Base-by-base conservation (phyloP, 2,113 vertebrate genomes). In the Paracanthobrama guichenoti region DNA sequence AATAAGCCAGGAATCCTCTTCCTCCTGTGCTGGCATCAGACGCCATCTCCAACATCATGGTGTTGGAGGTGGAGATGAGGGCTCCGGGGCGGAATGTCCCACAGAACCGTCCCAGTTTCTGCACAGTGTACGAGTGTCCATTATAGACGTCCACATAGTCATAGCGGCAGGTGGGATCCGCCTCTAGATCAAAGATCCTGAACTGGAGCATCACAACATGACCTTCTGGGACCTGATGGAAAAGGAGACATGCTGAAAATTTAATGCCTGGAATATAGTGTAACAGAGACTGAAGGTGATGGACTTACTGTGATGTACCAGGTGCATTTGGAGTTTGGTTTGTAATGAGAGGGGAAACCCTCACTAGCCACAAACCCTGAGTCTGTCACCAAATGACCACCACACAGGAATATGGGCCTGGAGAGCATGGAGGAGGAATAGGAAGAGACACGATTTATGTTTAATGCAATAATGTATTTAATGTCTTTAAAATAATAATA, bases 241-340 rank as follows among this genome's bases (percentile, higher is more conserved):
- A 69, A 48, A 39, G 69, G 18, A 44, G 24, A 16, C 4, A 35
- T 14, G 57, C 62, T 26, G 13, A 8, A n/a, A 67, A 4, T 59
- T 20, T 24, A 18, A 24, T 35, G 26, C 26, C 18, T 69, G 71
- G 12, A 35, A 2, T 11, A 35, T 42, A 22, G 1, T 31, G 28
- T 35, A 31, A 53, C 11, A 26, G 22, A 6, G 62, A 22, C 35
- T 16, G 57, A 59, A 26, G 20, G 46, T 53, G 48, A 73, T 10
- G n/a, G 50, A 94, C 95, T 94, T 90, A 98, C 97, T 79, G 95
- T 96, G 82, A 98, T 95, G 89, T 94, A 96, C 97, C 97, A 97
- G 91, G 89, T 92, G 90, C 97, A 98, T 87, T 94, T 96, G 72
- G 93, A 94, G 92, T 93, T 94, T 42, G 94, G 91, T 81, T 96